Evolutionary conservation across 2,888 invertebrate species (phyloP).

Genomic region (Neocrepidodera transversa): DNA sequence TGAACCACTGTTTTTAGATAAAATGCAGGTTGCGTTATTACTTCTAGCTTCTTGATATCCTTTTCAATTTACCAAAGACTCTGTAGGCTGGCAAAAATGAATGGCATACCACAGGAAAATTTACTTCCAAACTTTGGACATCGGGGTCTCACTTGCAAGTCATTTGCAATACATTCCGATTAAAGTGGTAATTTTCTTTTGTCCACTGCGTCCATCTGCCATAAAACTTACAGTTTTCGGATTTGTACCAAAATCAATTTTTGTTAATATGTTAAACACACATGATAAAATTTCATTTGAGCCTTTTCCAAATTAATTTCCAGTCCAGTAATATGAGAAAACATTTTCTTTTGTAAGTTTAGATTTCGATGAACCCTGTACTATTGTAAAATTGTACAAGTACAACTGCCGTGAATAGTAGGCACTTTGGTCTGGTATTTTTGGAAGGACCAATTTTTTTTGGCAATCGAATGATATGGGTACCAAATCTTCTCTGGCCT

Average conservation of each 20-base stretch:
- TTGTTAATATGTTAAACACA: slow-evolving; percentile 4
- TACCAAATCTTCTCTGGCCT: slow-evolving; percentile 4
- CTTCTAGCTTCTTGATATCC: no score
- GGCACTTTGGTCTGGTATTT: slow-evolving; percentile 15
- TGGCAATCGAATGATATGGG: no score
- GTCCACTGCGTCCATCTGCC: slow-evolving; percentile 28
- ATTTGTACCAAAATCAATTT: neutral
- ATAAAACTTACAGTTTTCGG: no score
- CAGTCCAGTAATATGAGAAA: slow-evolving; percentile 23
- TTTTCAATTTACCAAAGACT: no score
- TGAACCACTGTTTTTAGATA: no score
- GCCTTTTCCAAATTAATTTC: no score
- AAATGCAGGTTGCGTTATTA: no score
- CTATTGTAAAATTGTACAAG: no score
- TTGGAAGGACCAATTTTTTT: slow-evolving; percentile 8
- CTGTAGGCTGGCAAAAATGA: slow-evolving; percentile 25
- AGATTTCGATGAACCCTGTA: no score
- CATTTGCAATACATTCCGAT: slow-evolving; percentile 27
- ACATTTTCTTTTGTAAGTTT: slow-evolving; percentile 15
- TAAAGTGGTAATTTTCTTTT: slow-evolving; percentile 26
- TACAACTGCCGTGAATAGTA: no score
- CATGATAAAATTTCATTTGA: no score
- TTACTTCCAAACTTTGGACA: neutral
- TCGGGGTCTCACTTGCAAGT: slow-evolving; percentile 16
- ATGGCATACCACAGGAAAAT: slow-evolving; percentile 5